Base-by-base conservation (phyloP, 2,888 invertebrate species). In the Cyclophora punctaria region DNA sequence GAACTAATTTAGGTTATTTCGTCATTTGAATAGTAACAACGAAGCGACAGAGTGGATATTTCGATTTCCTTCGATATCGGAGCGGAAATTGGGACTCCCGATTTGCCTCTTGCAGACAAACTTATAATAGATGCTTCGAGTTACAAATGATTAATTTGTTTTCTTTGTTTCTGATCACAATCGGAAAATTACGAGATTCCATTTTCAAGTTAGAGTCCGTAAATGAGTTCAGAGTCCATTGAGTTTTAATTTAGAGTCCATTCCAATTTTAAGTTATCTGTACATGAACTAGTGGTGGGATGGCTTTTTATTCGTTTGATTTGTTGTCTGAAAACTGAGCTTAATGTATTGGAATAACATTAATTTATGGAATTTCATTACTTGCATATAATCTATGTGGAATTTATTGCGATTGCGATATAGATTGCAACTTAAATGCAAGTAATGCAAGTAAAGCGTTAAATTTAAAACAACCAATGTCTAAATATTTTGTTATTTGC, bases 21-120 rank as follows among this genome's bases (percentile, higher is more conserved):
- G 44, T 49, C 47, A 47, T 41, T 45, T 48, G 47, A 46, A 46
- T 47, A 48, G 50, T 41, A 50, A 50, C 49, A 54, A 52, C 42
- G 46, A 44, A 45, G 50, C 54, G 53, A 60, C 52, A 56, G 46
- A 53, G 48, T 51, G 46, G 53, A 53, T 63, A 56, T 59, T 64
- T 63, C 60, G 57, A 65, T 66, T 70, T 66, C 64, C 69, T 53
- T 47, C 57, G 51, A 63, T 61, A 63, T 60, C 59, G 56, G 47
- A 47, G 56, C 70, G 69, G 70, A 73, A 73, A 70, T 71, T 64
- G 58, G 52, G 59, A 48, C 46, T 48, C 54, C 53, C 57, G 53
- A 58, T 66, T 68, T 67, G 62, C 55, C 48, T 56, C 44, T 53
- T 56, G 53, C 53, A 60, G 66, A 64, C 51, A 52, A 67, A 59